A percentile compares a stretch with the other conserved stretches of the same genome.
These are phyloP conservation scores for Aplysia californica DNA, from an alignment of 1,140 invertebrate species.

Conservation along the genomic window DNA sequence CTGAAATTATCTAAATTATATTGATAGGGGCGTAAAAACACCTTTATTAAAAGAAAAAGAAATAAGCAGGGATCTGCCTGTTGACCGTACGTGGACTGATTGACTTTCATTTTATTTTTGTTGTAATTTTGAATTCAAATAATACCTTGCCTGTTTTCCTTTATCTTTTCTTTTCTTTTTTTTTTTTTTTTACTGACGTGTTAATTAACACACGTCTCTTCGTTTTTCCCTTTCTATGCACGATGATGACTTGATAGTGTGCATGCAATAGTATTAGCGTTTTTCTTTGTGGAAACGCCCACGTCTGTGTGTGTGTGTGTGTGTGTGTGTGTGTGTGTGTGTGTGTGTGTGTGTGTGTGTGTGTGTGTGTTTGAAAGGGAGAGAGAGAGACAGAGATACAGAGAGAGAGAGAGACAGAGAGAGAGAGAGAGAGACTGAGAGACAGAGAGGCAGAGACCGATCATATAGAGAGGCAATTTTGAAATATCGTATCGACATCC, in stretches of 20 bases:
- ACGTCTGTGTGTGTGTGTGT: neutral
- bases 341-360: too few relatives aligned
- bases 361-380: too few relatives aligned
- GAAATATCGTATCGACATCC: too few relatives aligned
- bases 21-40: too few relatives aligned
- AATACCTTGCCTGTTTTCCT: neutral
- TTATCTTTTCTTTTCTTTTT: neutral
- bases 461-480: too few relatives aligned
- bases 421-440: too few relatives aligned
- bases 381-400: too few relatives aligned
- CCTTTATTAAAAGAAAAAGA: too few relatives aligned
- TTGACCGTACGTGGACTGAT: neutral
- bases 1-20: too few relatives aligned
- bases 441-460: too few relatives aligned
- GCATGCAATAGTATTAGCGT: neutral
- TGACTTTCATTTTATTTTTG: neutral
- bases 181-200: neutral
- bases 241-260: neutral
- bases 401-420: too few relatives aligned
- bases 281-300: neutral
- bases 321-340: too few relatives aligned
- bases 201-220: neutral
- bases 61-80: neutral
- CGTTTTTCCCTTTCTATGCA: neutral
- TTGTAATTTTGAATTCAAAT: neutral